phyloP scores from a whole-genome alignment of 2,888 invertebrate genomes.

The Andrena bicolor region DNA sequence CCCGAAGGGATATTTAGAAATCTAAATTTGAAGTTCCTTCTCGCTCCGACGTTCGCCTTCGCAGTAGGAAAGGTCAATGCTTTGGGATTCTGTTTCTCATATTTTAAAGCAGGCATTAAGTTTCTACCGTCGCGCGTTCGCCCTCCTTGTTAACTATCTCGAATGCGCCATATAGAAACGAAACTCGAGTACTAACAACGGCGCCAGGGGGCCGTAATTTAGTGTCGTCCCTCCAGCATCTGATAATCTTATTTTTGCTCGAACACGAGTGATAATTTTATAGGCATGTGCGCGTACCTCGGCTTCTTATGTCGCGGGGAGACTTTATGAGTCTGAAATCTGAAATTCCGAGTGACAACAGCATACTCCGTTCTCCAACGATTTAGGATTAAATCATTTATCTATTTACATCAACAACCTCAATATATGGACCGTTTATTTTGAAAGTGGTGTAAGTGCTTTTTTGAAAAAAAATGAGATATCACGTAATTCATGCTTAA shows the following conservation, averaged over 20 bases:
- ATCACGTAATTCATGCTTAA: too few relatives aligned
- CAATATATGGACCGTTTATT: too few relatives aligned
- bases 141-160: conserved; percentile 4
- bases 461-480: too few relatives aligned
- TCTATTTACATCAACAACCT: too few relatives aligned
- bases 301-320: neutral
- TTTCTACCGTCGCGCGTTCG: neutral
- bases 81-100: neutral
- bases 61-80: neutral
- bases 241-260: conserved; percentile 5
- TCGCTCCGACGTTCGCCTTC: neutral
- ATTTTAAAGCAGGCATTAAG: neutral
- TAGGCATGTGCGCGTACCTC: neutral
- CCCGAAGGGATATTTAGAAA: neutral
- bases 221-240: neutral
- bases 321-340: neutral
- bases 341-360: too few relatives aligned
- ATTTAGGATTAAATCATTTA: too few relatives aligned
- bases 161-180: conserved; percentile 22
- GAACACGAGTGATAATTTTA: neutral
- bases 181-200: conserved; percentile 19
- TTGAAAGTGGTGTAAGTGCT: too few relatives aligned
- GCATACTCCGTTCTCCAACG: too few relatives aligned
- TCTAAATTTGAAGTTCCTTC: neutral
- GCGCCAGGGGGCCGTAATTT: neutral